Evolutionary conservation across 2,797 vertebrate genomes (phyloP).

Genomic region (Argyrosomus regius): DNA sequence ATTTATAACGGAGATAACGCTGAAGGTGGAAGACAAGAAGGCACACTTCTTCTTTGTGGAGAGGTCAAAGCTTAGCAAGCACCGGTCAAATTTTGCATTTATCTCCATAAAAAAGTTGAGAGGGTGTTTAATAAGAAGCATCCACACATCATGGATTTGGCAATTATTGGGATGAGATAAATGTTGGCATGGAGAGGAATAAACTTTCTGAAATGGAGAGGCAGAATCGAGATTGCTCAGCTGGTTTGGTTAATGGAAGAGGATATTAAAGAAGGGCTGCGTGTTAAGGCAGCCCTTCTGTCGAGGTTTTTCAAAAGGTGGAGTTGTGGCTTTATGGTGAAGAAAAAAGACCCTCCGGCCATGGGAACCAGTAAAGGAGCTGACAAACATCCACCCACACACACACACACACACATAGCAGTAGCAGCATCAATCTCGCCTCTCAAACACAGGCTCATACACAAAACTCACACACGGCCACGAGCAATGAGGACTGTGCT

Average conservation of each 20-base stretch:
- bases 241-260: constrained; percentile 34
- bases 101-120: constrained; percentile 21
- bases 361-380: constrained; percentile 59
- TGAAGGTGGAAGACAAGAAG: constrained; percentile 9
- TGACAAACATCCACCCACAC: constrained; percentile 55
- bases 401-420: constrained; percentile 28
- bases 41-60: neutral
- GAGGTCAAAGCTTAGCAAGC: constrained; percentile 20
- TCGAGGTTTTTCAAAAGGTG: constrained; percentile 57
- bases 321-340: constrained; percentile 63
- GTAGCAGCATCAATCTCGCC: constrained; percentile 50
- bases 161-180: constrained; percentile 35
- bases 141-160: constrained; percentile 30
- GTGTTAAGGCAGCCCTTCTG: constrained; percentile 41
- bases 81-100: constrained; percentile 20
- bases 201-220: constrained; percentile 20
- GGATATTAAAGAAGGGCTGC: constrained; percentile 56
- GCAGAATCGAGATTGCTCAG: constrained; percentile 39
- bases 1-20: neutral
- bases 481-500: constrained; percentile 53
- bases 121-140: constrained; percentile 28
- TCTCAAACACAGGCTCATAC: constrained; percentile 37
- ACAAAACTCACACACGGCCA: constrained; percentile 48
- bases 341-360: constrained; percentile 63
- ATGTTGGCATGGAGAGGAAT: constrained; percentile 27